These are phyloP conservation scores for Wiebesia pumilae DNA, from an alignment of 1,140 invertebrate species.

Conservation along the genomic window DNA sequence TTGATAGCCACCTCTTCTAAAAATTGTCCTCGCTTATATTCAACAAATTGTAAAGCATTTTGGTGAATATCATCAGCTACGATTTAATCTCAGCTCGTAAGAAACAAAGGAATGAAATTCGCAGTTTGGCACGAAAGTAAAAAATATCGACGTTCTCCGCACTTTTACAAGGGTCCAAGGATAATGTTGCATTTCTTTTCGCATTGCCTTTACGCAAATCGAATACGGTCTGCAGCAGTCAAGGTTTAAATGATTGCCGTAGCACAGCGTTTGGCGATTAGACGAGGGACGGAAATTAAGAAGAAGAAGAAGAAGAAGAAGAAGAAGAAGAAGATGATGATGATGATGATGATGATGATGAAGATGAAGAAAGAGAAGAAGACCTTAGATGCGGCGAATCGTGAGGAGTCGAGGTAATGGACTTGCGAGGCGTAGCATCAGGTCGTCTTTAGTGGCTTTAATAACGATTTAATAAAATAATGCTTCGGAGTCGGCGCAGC, in stretches of 20 bases:
- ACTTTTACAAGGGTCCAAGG: no score
- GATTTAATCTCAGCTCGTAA: no score
- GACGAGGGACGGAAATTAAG: neutral
- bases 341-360: neutral
- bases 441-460: constrained; percentile 63
- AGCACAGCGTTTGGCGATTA: neutral
- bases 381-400: neutral
- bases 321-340: neutral
- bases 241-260: neutral
- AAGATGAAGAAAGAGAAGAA: neutral
- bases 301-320: neutral
- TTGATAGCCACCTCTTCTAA: no score
- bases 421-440: constrained; percentile 46
- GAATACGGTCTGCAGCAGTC: no score
- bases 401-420: neutral
- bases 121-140: no score
- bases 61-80: no score
- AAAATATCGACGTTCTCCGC: no score
- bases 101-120: no score
- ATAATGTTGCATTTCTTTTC: no score
- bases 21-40: no score
- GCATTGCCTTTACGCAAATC: no score
- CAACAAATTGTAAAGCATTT: no score
- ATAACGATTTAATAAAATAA: constrained; percentile 66
- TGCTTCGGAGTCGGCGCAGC: constrained; percentile 44